These are phyloP conservation scores for Morpho deidamia DNA, from an alignment of 2,888 invertebrate species.

Conservation along the genomic window DNA sequence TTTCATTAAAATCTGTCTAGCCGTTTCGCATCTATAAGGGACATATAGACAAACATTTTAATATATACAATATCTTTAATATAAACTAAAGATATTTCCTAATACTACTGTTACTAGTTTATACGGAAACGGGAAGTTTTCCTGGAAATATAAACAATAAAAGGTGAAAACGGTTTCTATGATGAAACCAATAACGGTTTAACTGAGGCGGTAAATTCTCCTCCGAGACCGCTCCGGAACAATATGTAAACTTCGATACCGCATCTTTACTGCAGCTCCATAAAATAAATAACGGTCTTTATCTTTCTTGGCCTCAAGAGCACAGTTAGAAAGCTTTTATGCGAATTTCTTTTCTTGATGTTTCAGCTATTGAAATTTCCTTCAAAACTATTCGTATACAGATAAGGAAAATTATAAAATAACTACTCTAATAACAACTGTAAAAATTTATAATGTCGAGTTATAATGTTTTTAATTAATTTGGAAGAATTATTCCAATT, in stretches of 20 bases:
- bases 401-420: not conserved
- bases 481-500: too few species aligned
- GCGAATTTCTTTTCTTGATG: constrained; percentile 28
- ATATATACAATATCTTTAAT: too few species aligned
- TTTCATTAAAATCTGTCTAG: too few species aligned
- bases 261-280: constrained; percentile 40
- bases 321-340: constrained; percentile 32
- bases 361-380: constrained; percentile 28
- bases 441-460: too few species aligned
- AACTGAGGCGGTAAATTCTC: constrained; percentile 16
- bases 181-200: constrained; percentile 20
- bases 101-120: too few species aligned
- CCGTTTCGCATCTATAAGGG: too few species aligned
- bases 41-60: too few species aligned
- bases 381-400: constrained; percentile 6
- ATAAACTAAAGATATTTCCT: too few species aligned
- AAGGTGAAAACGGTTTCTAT: constrained; percentile 25
- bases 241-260: constrained; percentile 41
- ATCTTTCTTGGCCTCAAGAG: constrained; percentile 30
- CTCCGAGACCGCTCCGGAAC: constrained; percentile 13
- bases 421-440: not conserved
- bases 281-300: constrained; percentile 50
- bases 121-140: not conserved
- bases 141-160: constrained; percentile 7
- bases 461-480: too few species aligned